phyloP scores from a whole-genome alignment of 1,140 invertebrate species.

The Hycleus phaleratus region DNA sequence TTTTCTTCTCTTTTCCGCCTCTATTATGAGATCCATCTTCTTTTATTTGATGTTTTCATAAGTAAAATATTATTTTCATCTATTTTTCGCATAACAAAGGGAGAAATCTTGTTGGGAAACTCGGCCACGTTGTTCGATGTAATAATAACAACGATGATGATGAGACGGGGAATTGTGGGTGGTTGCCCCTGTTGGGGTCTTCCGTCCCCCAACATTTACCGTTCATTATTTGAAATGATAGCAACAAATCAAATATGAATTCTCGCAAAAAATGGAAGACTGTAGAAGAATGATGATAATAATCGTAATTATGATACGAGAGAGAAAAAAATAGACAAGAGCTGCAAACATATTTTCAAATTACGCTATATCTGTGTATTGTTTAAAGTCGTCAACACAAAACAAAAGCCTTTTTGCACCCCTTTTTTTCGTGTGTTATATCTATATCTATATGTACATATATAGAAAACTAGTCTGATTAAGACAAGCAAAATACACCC shows the following conservation, averaged over 20 bases:
- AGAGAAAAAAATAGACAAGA: not conserved
- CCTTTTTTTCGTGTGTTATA: constrained; percentile 18
- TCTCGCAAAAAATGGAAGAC: too few species aligned
- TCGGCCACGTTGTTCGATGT: too few species aligned
- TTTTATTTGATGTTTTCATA: constrained; percentile 7
- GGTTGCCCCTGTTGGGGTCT: too few species aligned
- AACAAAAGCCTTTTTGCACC: constrained; percentile 33
- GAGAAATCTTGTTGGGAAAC: too few species aligned
- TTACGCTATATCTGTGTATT: constrained; percentile 31
- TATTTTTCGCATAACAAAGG: not conserved
- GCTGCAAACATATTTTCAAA: constrained; percentile 23
- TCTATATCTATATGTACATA: too few species aligned
- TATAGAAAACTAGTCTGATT: constrained; percentile 36
- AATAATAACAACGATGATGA: too few species aligned
- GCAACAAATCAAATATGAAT: too few species aligned
- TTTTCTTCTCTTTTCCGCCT: too few species aligned
- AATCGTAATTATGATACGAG: not conserved
- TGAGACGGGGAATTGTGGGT: too few species aligned
- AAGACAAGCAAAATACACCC: constrained; percentile 34
- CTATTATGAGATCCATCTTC: too few species aligned
- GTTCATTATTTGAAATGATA: too few species aligned
- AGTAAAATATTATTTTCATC: constrained; percentile 10
- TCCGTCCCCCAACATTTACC: too few species aligned
- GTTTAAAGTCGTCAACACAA: constrained; percentile 36
- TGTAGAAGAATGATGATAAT: not conserved